Base-by-base conservation (phyloP, 2,797 vertebrate genomes). In the Parotocinclus haroldoi region DNA sequence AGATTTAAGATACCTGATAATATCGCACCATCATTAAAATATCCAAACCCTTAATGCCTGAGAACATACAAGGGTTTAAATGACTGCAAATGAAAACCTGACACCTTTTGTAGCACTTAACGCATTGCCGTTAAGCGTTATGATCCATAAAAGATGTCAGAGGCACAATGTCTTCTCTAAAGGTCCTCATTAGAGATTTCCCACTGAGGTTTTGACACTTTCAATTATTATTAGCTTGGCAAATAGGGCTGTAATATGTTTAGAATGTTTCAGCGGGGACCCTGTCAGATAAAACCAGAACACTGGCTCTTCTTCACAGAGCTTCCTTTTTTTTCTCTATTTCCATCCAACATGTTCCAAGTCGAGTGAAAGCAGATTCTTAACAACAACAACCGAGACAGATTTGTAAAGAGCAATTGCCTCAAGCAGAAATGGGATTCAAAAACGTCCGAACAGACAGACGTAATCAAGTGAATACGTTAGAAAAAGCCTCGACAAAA, bases 111-210 rank as follows among this genome's bases (percentile, higher is more conserved):
- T 27, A 2, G 5, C 27, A 27, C 5, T 81, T 70, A 75, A 81
- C 74, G 74, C 58, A 76, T 79, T 75, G 77, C 72, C 68, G 71
- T 50, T 74, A 73, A 76, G 76, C 55, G 67, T 78, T 54, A 55
- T 77, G 76, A 81, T 83, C 72, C 73, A 73, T 82, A 73, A 81
- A 77, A 80, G 60, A 69, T 74, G 73, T 80, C 76, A 81, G 59
- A 73, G 49, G 62, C 58, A 62, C 51, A 16, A 18, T 36, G 72
- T 66, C 79, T 78, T 64, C 73, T 68, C 75, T 74, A 66, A 74
- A 74, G 52, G 71, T 69, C 50, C 72, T 81, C 73, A 80, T 83
- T 78, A 82, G 70, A 63, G 62, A 63, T 69, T 77, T 77, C 57
- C 75, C 72, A 65, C 57, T 17, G 48, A 61, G 63, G 58, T 68